These are phyloP conservation scores for Diarsia rubi DNA, from an alignment of 2,888 invertebrate genomes.

Conservation along the genomic window DNA sequence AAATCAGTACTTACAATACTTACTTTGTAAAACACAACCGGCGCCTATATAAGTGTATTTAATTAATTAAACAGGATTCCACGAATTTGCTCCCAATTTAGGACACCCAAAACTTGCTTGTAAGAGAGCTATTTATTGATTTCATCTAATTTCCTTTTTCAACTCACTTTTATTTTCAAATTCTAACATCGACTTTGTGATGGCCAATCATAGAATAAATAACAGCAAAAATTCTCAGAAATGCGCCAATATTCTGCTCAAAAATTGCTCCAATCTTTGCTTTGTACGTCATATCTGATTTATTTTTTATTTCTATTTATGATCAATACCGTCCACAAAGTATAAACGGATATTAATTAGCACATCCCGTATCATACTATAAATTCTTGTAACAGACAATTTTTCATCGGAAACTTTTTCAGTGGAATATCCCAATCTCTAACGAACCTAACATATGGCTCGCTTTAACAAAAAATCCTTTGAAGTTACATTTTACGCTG, in stretches of 20 bases:
- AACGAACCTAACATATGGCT: constrained; percentile 47
- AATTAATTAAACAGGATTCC: constrained; percentile 14
- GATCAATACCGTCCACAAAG: background rate
- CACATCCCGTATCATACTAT: background rate
- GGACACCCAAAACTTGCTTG: background rate
- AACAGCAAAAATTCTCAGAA: background rate
- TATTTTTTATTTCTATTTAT: too few relatives aligned
- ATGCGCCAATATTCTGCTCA: background rate
- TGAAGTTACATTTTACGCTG: constrained; percentile 40
- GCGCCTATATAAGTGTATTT: constrained; percentile 22
- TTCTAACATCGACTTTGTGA: background rate
- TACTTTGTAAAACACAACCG: background rate
- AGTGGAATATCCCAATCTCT: constrained; percentile 30
- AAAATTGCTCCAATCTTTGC: background rate
- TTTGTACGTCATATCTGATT: background rate
- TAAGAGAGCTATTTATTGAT: background rate
- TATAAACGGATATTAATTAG: background rate
- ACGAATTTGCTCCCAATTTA: background rate
- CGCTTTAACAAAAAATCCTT: constrained; percentile 49
- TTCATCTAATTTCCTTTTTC: constrained; percentile 3
- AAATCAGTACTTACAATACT: too few relatives aligned
- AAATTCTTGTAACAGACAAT: constrained; percentile 3
- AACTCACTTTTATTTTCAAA: background rate
- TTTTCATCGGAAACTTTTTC: constrained; percentile 30
- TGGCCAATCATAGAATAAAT: background rate